These are phyloP conservation scores for Drosophila pseudoobscura DNA, from an alignment of 1,140 invertebrate species.

Conservation along the genomic window DNA sequence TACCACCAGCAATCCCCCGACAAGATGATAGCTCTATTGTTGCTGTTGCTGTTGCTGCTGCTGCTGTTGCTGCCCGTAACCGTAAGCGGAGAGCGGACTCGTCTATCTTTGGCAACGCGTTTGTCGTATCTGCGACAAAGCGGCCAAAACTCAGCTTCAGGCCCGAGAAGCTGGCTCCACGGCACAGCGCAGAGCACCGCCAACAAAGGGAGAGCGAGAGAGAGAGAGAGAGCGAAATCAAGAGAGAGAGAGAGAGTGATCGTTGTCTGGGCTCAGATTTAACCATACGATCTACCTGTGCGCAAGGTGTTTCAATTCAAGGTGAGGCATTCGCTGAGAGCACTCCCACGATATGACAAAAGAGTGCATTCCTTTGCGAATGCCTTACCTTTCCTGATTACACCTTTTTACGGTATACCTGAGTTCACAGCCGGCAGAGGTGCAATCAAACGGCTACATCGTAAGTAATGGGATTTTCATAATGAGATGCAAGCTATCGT, in stretches of 20 bases:
- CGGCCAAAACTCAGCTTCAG: conserved; percentile 32
- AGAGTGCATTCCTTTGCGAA: no score
- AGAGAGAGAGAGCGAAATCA: conserved; percentile 13
- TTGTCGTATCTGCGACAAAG: conserved; percentile 68
- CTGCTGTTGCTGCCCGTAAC: conserved; percentile 17
- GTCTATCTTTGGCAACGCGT: conserved; percentile 74
- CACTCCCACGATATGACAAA: no score
- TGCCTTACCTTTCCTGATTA: no score
- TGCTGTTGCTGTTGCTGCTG: conserved; percentile 39
- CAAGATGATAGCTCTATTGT: conserved; percentile 25
- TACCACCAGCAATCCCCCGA: neutral
- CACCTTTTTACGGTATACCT: no score
- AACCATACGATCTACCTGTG: conserved; percentile 30
- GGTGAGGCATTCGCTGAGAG: no score
- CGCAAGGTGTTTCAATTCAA: neutral
- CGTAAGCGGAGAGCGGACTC: conserved; percentile 30
- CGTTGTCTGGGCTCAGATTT: conserved; percentile 24
- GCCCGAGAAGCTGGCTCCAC: conserved; percentile 53
- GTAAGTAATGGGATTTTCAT: conserved; percentile 2
- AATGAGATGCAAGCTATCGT: no score
- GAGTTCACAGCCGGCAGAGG: no score
- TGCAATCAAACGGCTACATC: conserved; percentile 8
- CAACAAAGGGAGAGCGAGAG: conserved; percentile 31
- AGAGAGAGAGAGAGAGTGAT: conserved; percentile 20
- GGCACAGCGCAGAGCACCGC: conserved; percentile 24